Evolutionary conservation across 2,113 vertebrate species (phyloP).

Genomic region (Pelmatolapia mariae): DNA sequence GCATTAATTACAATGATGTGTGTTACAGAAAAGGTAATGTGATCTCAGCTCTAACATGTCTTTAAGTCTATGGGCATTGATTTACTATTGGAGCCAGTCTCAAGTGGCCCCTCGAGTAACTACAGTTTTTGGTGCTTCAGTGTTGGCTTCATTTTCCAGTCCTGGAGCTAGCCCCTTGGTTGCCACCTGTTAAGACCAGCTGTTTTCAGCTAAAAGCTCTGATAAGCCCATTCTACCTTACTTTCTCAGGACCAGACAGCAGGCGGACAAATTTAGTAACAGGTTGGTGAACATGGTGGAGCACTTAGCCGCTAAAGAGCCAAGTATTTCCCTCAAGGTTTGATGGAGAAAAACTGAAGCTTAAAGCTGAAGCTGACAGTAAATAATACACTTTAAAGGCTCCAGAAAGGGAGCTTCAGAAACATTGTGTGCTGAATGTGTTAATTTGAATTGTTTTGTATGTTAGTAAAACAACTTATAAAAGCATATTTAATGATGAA

Average conservation of each 20-base stretch:
- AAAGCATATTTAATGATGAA: not conserved
- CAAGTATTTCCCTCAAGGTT: not conserved
- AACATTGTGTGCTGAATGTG: rapidly evolving
- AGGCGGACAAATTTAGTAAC: not conserved
- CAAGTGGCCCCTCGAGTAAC: not conserved
- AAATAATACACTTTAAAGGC: not conserved
- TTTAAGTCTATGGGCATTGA: not conserved
- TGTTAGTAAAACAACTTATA: not conserved
- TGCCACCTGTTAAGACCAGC: not conserved
- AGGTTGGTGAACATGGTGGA: not conserved
- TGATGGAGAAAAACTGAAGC: not conserved
- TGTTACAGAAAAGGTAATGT: not conserved
- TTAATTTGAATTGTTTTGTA: not conserved
- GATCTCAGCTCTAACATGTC: not conserved
- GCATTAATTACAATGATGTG: not conserved
- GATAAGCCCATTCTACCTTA: not conserved
- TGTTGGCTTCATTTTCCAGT: not conserved
- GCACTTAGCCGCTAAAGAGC: not conserved
- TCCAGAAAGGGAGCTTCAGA: not conserved
- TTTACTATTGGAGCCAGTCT: not conserved
- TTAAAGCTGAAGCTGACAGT: not conserved
- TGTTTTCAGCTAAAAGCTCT: not conserved
- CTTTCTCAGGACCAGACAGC: not conserved
- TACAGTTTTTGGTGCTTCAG: not conserved
- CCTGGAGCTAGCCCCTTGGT: not conserved